Evolutionary conservation across 1,140 invertebrate species (phyloP).

Genomic region (Brachionus paranguensis): DNA sequence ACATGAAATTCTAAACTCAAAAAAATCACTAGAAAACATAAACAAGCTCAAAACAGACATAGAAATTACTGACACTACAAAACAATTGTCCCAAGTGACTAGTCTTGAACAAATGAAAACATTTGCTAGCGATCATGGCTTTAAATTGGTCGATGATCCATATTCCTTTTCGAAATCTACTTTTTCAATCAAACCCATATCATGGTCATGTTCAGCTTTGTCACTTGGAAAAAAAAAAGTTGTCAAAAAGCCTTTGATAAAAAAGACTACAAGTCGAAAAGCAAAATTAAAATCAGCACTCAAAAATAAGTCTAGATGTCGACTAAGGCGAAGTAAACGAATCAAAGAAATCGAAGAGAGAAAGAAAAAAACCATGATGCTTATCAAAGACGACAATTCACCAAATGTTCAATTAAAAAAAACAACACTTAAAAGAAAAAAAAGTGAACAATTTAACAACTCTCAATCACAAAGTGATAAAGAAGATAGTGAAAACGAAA

Average conservation of each 20-base stretch:
- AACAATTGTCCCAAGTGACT: not conserved
- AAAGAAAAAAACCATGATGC: not conserved
- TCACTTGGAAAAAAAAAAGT: not conserved
- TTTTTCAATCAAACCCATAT: not conserved
- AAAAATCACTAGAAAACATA: not conserved
- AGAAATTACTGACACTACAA: not conserved
- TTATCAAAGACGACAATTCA: not conserved
- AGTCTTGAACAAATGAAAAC: slow-evolving; percentile 12
- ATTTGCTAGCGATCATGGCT: not conserved
- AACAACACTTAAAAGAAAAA: not conserved
- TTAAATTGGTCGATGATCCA: not conserved
- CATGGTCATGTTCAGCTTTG: not conserved
- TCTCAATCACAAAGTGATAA: not conserved
- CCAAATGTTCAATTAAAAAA: not conserved
- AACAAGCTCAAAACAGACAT: not conserved
- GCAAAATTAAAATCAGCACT: not conserved
- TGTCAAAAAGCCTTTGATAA: not conserved
- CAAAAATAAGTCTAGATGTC: not conserved
- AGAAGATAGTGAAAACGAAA: not conserved
- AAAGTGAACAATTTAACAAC: not conserved
- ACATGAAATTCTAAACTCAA: slow-evolving; percentile 15
- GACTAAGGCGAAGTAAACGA: not conserved
- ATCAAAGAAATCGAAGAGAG: not conserved
- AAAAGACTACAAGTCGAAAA: not conserved
- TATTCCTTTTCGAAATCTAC: not conserved